phyloP scores from a whole-genome alignment of 2,888 invertebrate genomes.

The Kuschelorhynchus macadamiae region DNA sequence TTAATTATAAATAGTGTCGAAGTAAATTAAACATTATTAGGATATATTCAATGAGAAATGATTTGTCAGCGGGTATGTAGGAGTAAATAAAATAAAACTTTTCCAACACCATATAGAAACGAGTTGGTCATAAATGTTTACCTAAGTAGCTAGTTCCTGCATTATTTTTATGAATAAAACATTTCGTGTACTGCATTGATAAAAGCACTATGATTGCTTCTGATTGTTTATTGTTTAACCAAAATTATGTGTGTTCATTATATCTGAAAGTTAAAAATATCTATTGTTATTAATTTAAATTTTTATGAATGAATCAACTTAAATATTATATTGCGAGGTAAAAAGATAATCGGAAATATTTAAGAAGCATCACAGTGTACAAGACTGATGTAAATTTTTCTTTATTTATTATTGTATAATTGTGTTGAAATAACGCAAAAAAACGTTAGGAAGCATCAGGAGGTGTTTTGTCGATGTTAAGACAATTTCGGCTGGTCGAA shows the following conservation, averaged over 20 bases:
- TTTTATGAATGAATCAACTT: too few species aligned
- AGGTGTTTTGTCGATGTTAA: conserved; percentile 5
- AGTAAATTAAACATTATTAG: too few species aligned
- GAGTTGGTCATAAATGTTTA: neutral
- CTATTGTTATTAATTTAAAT: neutral
- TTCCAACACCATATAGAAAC: too few species aligned
- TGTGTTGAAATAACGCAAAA: conserved; percentile 9
- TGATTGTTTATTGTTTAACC: neutral
- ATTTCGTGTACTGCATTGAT: conserved; percentile 15
- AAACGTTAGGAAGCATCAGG: conserved; percentile 14
- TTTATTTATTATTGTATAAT: conserved; percentile 36
- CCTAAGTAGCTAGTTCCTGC: conserved; percentile 32
- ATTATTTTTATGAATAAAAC: conserved; percentile 21
- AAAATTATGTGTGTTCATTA: too few species aligned
- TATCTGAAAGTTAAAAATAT: too few species aligned
- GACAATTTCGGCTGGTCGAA: neutral
- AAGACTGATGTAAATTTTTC: conserved; percentile 48
- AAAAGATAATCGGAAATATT: too few species aligned
- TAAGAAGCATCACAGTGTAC: conserved; percentile 44
- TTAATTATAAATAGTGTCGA: too few species aligned
- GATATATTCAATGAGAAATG: too few species aligned
- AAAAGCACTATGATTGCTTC: conserved; percentile 41
- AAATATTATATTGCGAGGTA: too few species aligned
- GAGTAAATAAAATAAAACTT: too few species aligned
- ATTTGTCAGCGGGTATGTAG: too few species aligned